Evolutionary conservation across 1,140 invertebrate genomes (phyloP), one percentile per base, ranked within the genome.

Genomic region (Dolichoris vasculosae): DNA sequence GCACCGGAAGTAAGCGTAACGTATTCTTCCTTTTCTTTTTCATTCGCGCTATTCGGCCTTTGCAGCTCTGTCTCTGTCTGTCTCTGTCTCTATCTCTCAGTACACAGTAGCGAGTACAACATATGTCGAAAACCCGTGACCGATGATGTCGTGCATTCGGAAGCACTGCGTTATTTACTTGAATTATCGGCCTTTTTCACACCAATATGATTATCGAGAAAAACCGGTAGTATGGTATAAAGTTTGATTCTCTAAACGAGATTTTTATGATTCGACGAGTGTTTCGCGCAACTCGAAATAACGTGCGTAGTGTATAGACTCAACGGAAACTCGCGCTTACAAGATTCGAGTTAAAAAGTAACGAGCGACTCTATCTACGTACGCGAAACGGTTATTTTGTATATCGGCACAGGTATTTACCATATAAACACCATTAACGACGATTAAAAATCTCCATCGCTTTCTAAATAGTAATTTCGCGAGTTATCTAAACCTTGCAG

Each of bases 1-100:
- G 77, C 67, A 30, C 77, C 77, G 83, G 83, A 86, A 75, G 73
- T 84, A n/a, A 46, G 78, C 76, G 83, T 84, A 84, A 87, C 76
- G 32, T 67, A 43, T 73, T 75, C 76, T 51, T 78, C 75, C 43
- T 69, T 78, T 76, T 73, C 38, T 55, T 78, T 78, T 84, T 67
- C 64, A 40, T 78, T 67, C 55, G 63, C 71, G 26, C 73, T 23
- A 76, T 1, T 51, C 43, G 30, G 23, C n/a, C 26, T n/a, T 30
- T 46, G 26, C 71, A 7, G n/a, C 38, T 75, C 30, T 38, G 9
- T 17, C 4, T 2, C 73, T 15, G 1, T 40, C 69, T 73, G 38
- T 13, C 23, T 43, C 69, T 26, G 38, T 40, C 38, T 26, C 40
- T 73, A 20, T 43, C 40, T 43, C 69, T 26, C 40, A 4, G 9